Evolutionary conservation across 2,113 vertebrate species (phyloP).

Genomic region (Pollachius pollachius): DNA sequence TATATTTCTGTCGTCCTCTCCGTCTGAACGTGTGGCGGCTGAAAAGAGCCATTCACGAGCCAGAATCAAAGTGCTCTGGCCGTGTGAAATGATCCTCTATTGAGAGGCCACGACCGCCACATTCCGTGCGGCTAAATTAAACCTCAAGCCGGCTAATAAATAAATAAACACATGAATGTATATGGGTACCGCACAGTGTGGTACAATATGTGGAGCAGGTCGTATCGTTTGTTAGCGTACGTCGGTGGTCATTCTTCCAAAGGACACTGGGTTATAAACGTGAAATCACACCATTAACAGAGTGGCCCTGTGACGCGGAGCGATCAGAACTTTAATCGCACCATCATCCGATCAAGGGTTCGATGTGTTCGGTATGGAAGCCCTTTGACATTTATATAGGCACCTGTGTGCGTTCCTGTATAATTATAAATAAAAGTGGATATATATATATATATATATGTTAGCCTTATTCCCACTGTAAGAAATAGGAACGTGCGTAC

Average conservation of each 20-base stretch:
- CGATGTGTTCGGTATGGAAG: too few species aligned
- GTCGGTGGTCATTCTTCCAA: constrained; percentile 18
- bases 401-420: too few species aligned
- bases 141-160: constrained; percentile 10
- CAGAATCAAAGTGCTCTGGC: constrained; percentile 63
- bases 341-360: too few species aligned
- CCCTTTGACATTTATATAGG: too few species aligned
- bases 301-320: too few species aligned
- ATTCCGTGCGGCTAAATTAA: constrained; percentile 34
- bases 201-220: background rate
- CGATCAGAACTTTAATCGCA: too few species aligned
- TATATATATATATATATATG: too few species aligned
- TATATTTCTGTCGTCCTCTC: constrained; percentile 58
- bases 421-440: too few species aligned
- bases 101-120: constrained; percentile 48
- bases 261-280: background rate
- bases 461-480: too few species aligned
- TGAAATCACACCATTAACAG: too few species aligned
- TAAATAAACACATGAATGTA: background rate
- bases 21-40: constrained; percentile 58
- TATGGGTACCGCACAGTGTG: background rate
- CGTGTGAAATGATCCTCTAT: constrained; percentile 57
- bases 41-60: constrained; percentile 69
- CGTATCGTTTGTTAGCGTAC: constrained; percentile 9
- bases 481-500: too few species aligned